Evolutionary conservation across 2,888 invertebrate genomes (phyloP).

Genomic region (Cabera pusaria): DNA sequence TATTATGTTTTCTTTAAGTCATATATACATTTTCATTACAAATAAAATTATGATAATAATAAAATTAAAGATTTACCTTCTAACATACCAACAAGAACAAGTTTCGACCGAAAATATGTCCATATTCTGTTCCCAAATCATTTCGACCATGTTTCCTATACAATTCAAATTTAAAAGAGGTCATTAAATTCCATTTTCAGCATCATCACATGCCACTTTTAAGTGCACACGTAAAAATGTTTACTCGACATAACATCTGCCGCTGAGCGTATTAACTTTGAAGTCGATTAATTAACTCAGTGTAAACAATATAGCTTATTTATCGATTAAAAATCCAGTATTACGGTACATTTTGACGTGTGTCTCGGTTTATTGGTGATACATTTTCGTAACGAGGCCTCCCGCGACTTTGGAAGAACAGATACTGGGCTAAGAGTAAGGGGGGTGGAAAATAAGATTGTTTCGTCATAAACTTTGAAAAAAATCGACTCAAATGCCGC

Average conservation of each 20-base stretch:
- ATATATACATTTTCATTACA: no score
- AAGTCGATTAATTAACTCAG: constrained; percentile 33
- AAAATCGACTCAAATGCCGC: no score
- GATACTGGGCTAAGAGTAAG: constrained; percentile 19
- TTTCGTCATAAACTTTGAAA: no score
- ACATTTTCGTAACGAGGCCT: constrained; percentile 48
- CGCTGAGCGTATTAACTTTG: constrained; percentile 28
- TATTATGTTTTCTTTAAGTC: no score
- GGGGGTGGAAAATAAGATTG: constrained; percentile 2
- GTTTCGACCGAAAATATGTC: no score
- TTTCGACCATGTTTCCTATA: no score
- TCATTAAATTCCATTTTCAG: constrained; percentile 17
- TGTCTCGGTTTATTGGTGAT: constrained; percentile 51
- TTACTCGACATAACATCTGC: constrained; percentile 31
- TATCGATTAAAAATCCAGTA: constrained; percentile 42
- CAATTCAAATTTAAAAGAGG: no score
- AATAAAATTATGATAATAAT: no score
- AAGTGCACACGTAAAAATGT: constrained; percentile 30
- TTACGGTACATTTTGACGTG: constrained; percentile 36
- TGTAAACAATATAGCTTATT: constrained; percentile 35
- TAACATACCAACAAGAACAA: no score
- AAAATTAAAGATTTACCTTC: no score
- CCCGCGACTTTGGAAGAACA: constrained; percentile 27
- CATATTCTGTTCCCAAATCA: no score
- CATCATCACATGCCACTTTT: constrained; percentile 15